These are phyloP conservation scores for Camptogramma bilineatum DNA, from an alignment of 2,888 invertebrate genomes.

Conservation along the genomic window DNA sequence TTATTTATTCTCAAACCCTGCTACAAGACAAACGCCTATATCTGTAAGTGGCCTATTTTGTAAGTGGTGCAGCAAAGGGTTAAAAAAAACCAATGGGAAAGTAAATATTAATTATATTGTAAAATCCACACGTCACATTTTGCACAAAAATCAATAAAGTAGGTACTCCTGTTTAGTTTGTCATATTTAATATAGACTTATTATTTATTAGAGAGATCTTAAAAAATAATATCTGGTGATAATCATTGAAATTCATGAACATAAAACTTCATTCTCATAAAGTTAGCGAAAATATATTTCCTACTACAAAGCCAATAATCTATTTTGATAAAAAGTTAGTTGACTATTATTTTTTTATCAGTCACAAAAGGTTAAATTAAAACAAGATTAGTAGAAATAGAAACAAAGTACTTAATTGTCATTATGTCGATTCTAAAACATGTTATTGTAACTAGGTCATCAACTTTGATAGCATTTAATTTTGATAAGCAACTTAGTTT, in stretches of 20 bases:
- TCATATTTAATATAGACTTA: neutral
- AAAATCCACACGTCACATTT: constrained; percentile 16
- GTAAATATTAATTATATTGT: constrained; percentile 16
- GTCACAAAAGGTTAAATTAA: constrained; percentile 15
- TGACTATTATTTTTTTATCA: neutral
- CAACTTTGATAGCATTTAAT: constrained; percentile 17
- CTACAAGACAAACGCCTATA: no score
- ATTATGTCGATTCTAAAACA: constrained; percentile 7
- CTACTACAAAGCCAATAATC: neutral
- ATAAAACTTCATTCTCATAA: neutral
- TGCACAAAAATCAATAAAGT: neutral
- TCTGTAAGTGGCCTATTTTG: no score
- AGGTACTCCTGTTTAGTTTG: neutral
- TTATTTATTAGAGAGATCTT: neutral
- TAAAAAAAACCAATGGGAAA: constrained; percentile 1
- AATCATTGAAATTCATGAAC: no score
- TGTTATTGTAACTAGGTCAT: constrained; percentile 17
- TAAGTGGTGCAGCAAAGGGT: no score
- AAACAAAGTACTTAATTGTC: neutral
- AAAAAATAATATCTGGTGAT: neutral
- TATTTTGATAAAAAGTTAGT: neutral
- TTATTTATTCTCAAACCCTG: neutral
- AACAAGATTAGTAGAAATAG: constrained; percentile 6
- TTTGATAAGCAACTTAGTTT: constrained; percentile 5
- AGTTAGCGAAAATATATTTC: neutral